These are phyloP conservation scores for Gortyna flavago DNA, from an alignment of 2,888 invertebrate species.

Conservation along the genomic window DNA sequence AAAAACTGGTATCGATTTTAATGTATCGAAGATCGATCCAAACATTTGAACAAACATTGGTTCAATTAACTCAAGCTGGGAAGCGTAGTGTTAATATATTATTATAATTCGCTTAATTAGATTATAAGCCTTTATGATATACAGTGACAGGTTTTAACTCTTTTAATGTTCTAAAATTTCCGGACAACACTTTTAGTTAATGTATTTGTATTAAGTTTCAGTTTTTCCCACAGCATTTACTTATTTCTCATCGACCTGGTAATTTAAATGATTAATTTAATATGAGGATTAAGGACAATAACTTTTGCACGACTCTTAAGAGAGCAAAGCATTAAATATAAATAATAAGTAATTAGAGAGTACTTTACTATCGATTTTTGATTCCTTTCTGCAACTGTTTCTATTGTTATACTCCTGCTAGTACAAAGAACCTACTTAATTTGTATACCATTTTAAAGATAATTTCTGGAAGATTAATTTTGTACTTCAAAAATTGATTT, in stretches of 20 bases:
- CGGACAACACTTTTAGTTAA: slow-evolving; percentile 27
- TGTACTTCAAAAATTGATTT: no score
- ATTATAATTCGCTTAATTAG: slow-evolving; percentile 44
- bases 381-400: no score
- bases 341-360: no score
- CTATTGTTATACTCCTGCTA: no score
- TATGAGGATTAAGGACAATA: not conserved
- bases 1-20: slow-evolving; percentile 4
- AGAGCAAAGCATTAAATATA: no score
- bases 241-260: not conserved
- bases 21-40: not conserved
- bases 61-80: slow-evolving; percentile 31
- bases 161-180: slow-evolving; percentile 41
- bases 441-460: no score
- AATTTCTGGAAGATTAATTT: no score
- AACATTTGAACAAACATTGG: slow-evolving; percentile 21
- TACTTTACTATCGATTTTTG: no score
- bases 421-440: no score
- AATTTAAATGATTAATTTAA: not conserved
- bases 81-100: slow-evolving; percentile 34
- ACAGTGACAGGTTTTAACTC: slow-evolving; percentile 42
- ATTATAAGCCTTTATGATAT: slow-evolving; percentile 42
- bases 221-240: slow-evolving; percentile 34
- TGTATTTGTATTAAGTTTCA: slow-evolving; percentile 11
- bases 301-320: no score